Percentiles rank a stretch among this genome's conserved stretches.
Conservation (phyloP, 2,888 invertebrate genomes). For the Eupithecia centaureata region DNA sequence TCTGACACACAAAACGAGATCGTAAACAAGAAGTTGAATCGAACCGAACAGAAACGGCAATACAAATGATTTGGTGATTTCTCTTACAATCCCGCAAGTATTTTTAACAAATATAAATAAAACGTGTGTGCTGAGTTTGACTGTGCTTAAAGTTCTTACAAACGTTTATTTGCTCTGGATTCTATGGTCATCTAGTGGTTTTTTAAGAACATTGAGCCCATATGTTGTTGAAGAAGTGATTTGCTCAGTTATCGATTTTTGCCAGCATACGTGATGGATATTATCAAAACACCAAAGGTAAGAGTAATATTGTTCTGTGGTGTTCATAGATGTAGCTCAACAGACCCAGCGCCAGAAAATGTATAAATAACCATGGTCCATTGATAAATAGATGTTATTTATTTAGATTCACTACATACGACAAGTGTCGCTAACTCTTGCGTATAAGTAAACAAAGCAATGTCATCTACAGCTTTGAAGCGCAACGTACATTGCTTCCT, state of each 20-base stretch:
- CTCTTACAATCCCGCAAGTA: no score
- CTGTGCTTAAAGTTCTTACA: not conserved
- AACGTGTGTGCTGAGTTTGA: not conserved
- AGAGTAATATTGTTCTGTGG: no score
- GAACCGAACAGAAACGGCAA: not conserved
- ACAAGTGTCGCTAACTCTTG: slow-evolving; percentile 12
- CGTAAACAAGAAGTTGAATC: not conserved
- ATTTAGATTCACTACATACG: slow-evolving; percentile 6
- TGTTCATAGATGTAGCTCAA: not conserved
- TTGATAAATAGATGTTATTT: slow-evolving; percentile 2
- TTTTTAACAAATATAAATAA: not conserved
- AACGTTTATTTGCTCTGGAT: not conserved
- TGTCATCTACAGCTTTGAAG: slow-evolving; percentile 7
- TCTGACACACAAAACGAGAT: not conserved
- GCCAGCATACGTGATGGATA: slow-evolving; percentile 67
- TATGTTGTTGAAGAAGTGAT: slow-evolving; percentile 51
- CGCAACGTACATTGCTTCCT: not conserved
- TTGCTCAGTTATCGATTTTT: slow-evolving; percentile 69
- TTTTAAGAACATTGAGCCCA: slow-evolving; percentile 20
- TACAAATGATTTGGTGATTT: not conserved
- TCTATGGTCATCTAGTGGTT: not conserved
- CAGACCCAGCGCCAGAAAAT: not conserved
- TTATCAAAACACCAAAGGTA: slow-evolving; percentile 77
- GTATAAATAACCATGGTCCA: not conserved
- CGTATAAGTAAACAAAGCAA: slow-evolving; percentile 22